Evolutionary conservation across 2,797 vertebrate species (phyloP).

Genomic region (Crocidura indochinensis): DNA sequence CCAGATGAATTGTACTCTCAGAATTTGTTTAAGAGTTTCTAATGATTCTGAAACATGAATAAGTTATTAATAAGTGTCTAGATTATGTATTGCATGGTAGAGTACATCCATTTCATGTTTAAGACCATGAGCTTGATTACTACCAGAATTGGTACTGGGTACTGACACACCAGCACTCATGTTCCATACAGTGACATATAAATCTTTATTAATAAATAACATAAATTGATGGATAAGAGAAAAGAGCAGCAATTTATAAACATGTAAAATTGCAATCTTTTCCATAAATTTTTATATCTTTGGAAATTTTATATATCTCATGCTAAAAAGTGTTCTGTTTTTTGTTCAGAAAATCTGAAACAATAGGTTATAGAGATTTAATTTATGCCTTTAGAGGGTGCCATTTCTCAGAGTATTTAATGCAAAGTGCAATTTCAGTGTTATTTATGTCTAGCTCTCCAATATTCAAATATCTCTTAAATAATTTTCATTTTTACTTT

Average conservation of each 20-base stretch:
- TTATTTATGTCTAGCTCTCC: slow-evolving; percentile 6
- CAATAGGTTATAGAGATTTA: slow-evolving; percentile 7
- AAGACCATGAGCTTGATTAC: too few species aligned
- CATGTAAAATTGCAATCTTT: slow-evolving; percentile 19
- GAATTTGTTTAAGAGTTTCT: too few species aligned
- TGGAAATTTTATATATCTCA: slow-evolving; percentile 2
- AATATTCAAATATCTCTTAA: not conserved
- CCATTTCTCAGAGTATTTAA: slow-evolving; percentile 52
- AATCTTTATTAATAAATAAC: not conserved
- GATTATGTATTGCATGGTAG: too few species aligned
- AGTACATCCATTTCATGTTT: too few species aligned
- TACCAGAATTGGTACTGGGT: too few species aligned
- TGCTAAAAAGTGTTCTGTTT: slow-evolving; percentile 16
- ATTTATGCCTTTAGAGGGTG: slow-evolving; percentile 62
- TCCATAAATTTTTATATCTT: not conserved
- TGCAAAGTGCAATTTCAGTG: not conserved
- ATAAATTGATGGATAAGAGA: not conserved
- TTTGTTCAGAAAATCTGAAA: slow-evolving; percentile 32
- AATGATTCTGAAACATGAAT: too few species aligned
- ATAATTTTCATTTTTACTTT: slow-evolving; percentile 12
- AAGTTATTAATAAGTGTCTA: too few species aligned
- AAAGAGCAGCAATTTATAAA: not conserved
- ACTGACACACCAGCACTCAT: too few species aligned
- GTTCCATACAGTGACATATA: too few species aligned
- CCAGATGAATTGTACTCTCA: too few species aligned